phyloP scores from a whole-genome alignment of 2,797 vertebrate species.

The Lepilemur septentrionalis region DNA sequence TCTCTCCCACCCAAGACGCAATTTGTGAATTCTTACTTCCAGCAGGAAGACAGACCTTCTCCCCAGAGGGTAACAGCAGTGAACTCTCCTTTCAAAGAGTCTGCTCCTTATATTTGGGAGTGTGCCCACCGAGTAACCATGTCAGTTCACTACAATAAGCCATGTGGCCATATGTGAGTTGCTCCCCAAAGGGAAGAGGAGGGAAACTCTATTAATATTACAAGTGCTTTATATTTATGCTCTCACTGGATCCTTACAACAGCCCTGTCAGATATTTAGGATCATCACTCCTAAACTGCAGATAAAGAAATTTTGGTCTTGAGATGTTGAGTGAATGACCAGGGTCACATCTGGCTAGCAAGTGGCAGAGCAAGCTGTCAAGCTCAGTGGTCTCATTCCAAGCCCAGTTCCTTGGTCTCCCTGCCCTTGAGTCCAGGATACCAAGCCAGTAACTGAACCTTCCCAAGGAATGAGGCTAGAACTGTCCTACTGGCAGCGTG shows the following conservation, averaged over 20 bases:
- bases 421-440: background rate
- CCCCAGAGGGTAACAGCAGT: background rate
- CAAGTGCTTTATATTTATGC: fast-evolving
- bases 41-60: background rate
- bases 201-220: background rate
- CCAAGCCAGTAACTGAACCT: background rate
- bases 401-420: background rate
- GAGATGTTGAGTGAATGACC: background rate
- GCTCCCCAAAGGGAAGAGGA: background rate
- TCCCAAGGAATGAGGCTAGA: background rate
- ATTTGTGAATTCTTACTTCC: background rate
- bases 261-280: background rate
- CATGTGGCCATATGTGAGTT: background rate
- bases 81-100: background rate
- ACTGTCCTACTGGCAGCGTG: background rate
- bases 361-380: background rate
- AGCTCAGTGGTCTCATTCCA: background rate
- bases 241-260: background rate
- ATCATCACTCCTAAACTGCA: background rate
- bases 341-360: background rate
- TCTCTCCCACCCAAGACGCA: background rate
- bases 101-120: background rate
- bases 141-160: background rate
- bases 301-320: background rate
- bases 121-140: background rate